phyloP scores from a whole-genome alignment of 2,888 invertebrate genomes.

The Drosophila suboccidentalis region DNA sequence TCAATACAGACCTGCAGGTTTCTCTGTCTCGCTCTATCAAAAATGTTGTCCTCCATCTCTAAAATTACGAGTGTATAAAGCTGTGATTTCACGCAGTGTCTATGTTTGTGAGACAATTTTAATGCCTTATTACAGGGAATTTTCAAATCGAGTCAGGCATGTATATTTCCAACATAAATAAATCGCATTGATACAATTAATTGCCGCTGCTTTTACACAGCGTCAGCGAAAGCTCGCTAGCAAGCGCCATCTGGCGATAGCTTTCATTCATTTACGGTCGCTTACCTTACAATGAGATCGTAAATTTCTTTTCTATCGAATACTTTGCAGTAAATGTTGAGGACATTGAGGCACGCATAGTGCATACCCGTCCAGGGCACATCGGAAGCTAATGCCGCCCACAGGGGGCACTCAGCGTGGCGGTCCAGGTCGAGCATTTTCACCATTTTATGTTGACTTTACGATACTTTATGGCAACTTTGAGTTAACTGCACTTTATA shows the following conservation, averaged over 20 bases:
- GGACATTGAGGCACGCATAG: conserved; percentile 93
- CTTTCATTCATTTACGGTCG: conserved; percentile 38
- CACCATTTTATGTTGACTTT: conserved; percentile 81
- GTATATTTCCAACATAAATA: background rate
- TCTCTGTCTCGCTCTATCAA: background rate
- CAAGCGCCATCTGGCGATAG: conserved; percentile 56
- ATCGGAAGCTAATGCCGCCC: conserved; percentile 87
- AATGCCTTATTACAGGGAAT: background rate
- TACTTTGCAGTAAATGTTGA: conserved; percentile 94
- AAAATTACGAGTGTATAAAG: too few relatives aligned
- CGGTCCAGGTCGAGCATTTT: conserved; percentile 88
- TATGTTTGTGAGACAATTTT: background rate
- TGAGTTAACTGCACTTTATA: conserved; percentile 31
- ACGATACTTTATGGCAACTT: conserved; percentile 33
- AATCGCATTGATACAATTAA: background rate
- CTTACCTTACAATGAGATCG: conserved; percentile 92
- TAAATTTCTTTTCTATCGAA: conserved; percentile 93
- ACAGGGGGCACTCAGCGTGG: conserved; percentile 88
- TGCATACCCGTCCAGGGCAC: conserved; percentile 94
- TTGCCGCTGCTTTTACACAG: conserved; percentile 17
- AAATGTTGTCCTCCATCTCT: background rate
- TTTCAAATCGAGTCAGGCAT: background rate
- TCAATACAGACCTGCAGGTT: too few relatives aligned
- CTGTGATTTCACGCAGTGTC: too few relatives aligned
- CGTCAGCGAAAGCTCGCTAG: conserved; percentile 41